Evolutionary conservation across 2,113 vertebrate genomes (phyloP).

Genomic region (Anser cygnoides): DNA sequence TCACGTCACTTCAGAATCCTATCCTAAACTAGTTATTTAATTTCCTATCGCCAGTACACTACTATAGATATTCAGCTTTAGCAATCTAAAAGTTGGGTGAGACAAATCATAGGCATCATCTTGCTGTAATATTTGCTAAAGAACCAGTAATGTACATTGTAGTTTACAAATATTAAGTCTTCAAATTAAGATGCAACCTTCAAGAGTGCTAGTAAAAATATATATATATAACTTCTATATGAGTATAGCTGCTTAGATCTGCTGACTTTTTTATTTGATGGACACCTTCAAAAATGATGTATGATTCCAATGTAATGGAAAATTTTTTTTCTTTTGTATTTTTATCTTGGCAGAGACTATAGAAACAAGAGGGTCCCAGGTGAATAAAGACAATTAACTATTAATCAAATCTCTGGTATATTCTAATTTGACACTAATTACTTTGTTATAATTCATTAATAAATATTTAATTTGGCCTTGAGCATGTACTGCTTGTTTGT

Average conservation of each 20-base stretch:
- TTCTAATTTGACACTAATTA: conserved; percentile 62
- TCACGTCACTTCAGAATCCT: not conserved
- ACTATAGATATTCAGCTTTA: not conserved
- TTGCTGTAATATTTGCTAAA: not conserved
- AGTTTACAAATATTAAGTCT: not conserved
- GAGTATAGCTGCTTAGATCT: not conserved
- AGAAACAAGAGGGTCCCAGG: conserved; percentile 47
- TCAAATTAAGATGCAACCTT: not conserved
- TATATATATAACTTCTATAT: not conserved
- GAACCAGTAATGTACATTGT: not conserved
- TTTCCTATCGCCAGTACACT: not conserved
- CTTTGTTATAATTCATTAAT: conserved; percentile 59
- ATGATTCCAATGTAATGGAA: not conserved
- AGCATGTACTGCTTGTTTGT: conserved; percentile 30
- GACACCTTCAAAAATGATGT: not conserved
- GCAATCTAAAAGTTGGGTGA: not conserved
- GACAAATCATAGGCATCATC: not conserved
- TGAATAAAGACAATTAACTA: conserved; percentile 56
- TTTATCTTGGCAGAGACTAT: not conserved
- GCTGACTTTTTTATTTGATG: not conserved
- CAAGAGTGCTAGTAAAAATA: not conserved
- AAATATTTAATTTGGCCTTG: conserved; percentile 67
- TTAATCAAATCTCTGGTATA: conserved; percentile 56
- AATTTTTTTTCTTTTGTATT: not conserved
- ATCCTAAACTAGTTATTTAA: not conserved